These are phyloP conservation scores for Mactra quadrangularis DNA, from an alignment of 1,140 invertebrate genomes.

Conservation along the genomic window DNA sequence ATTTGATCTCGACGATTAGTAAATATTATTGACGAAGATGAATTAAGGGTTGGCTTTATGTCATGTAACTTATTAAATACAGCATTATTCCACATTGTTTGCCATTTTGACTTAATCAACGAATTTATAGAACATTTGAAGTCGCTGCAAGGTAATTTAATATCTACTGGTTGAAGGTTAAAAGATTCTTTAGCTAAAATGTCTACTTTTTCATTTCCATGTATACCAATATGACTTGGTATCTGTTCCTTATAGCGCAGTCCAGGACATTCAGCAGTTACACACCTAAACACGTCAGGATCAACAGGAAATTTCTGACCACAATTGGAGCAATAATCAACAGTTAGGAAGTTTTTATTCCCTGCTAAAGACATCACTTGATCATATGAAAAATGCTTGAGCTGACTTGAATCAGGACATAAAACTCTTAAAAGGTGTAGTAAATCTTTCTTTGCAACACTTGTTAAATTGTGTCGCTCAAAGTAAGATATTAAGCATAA, in stretches of 20 bases:
- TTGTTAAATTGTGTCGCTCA: constrained; percentile 37
- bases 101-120: too few relatives aligned
- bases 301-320: constrained; percentile 7
- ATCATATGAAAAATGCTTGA: constrained; percentile 36
- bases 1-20: too few relatives aligned
- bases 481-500: constrained; percentile 28
- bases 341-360: constrained; percentile 5
- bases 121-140: too few relatives aligned
- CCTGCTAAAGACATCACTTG: constrained; percentile 21
- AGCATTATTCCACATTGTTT: too few relatives aligned
- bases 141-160: too few relatives aligned
- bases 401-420: constrained; percentile 29
- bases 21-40: too few relatives aligned
- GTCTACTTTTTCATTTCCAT: too few relatives aligned
- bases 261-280: constrained; percentile 7
- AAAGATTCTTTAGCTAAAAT: too few relatives aligned
- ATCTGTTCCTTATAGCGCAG: constrained; percentile 18
- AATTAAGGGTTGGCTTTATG: too few relatives aligned
- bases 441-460: constrained; percentile 22
- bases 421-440: constrained; percentile 31
- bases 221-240: too few relatives aligned
- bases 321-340: constrained; percentile 21
- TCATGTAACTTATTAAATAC: too few relatives aligned
- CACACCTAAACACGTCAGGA: constrained; percentile 20
- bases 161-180: too few relatives aligned